Conservation (phyloP, 1,140 invertebrate species). For the Anastrepha ludens region DNA sequence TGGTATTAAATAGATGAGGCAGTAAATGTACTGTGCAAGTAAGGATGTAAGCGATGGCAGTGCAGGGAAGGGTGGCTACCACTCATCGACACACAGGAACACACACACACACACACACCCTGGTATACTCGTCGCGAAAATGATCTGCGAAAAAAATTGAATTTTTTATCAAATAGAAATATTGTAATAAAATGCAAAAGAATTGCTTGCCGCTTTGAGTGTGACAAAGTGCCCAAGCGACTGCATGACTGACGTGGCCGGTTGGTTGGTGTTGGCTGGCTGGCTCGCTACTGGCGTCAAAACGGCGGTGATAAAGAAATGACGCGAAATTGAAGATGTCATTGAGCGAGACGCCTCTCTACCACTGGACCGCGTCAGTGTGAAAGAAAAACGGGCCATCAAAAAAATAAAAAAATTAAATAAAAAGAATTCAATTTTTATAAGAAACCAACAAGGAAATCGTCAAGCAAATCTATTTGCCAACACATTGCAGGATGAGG, state of each 20-base stretch:
- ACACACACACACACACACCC: background rate
- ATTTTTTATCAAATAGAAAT: constrained; percentile 61
- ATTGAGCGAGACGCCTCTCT: constrained; percentile 1
- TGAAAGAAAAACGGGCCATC: too few relatives aligned
- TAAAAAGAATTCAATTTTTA: constrained; percentile 21
- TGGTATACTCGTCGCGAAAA: background rate
- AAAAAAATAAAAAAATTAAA: background rate
- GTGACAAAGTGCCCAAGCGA: constrained; percentile 18
- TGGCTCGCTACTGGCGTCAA: constrained; percentile 24
- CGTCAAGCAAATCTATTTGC: background rate
- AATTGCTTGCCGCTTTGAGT: constrained; percentile 62
- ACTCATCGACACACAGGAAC: background rate
- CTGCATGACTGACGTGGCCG: background rate
- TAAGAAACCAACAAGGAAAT: constrained; percentile 31
- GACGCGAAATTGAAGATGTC: constrained; percentile 45
- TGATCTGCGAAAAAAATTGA: background rate
- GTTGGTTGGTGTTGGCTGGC: background rate
- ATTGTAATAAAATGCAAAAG: constrained; percentile 74
- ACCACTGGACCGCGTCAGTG: background rate
- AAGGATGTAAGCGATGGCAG: background rate
- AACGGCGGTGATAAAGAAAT: constrained; percentile 18
- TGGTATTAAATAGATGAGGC: constrained; percentile 74
- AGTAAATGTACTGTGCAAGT: constrained; percentile 69
- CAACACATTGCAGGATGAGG: background rate
- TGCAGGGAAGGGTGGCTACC: background rate